Base-by-base conservation (phyloP, 2,888 invertebrate genomes). In the Cetonia aurata region DNA sequence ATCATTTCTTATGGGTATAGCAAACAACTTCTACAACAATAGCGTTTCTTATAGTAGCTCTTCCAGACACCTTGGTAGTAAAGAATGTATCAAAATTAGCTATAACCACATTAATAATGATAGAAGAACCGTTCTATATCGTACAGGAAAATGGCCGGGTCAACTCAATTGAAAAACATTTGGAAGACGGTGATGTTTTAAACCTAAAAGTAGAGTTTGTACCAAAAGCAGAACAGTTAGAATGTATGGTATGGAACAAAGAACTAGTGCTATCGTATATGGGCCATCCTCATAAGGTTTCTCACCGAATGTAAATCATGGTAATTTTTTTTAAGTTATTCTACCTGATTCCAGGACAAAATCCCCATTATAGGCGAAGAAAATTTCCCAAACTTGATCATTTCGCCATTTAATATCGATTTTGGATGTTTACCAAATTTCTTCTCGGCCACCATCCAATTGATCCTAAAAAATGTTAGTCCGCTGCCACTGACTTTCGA, bases 311-410 rank as follows among this genome's bases (percentile, higher is more conserved):
- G 3, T 25, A 25, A 25, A 19, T 48, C 10, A 15, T 53, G 10
- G 12, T 15, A 31, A n/a, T 12, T 13, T 17, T 41, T 33, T 10
- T 65, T 9, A n/a, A 33, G 9, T 25, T 19, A 3, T 25, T 6
- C 41, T 3, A 8, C 13, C 3, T 15, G 48, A 41, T 62, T 52
- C 46, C 41, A 93, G 92, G 91, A 92, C 78, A 86, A 85, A 71
- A 86, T 93, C 57, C 86, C 87, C 74, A 80, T 93, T 52, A 83
- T 83, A 55, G 92, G 90, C 41, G 88, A 87, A 80, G 87, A 93
- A 0, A 89, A 91, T 82, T 92, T 89, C 79, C 93, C 93, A 0
- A 91, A 92, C 77, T 80, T 93, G 59, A 84, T 85, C 48, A 83
- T 92, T 67, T 80, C 86, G 72, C 87, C 90, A 50, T 85, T 85